Evolutionary conservation across 2,797 vertebrate genomes (phyloP), one percentile per base, ranked within the genome.

Genomic region (Scyliorhinus canicula): DNA sequence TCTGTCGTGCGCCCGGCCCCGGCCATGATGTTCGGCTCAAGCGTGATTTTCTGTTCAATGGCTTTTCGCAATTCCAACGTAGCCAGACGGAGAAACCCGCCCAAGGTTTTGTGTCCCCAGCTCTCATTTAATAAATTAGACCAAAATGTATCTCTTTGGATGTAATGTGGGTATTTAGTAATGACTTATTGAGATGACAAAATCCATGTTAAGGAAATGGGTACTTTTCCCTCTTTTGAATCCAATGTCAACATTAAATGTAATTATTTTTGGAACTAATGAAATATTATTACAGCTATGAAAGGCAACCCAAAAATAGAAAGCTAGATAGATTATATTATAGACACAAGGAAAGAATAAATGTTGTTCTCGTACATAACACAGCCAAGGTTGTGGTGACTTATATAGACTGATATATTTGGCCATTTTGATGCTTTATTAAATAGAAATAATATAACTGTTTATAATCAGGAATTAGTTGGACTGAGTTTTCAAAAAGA

Each of bases 191-290:
- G 65, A 47, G 35, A 50, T 5, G 44, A 69, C 28, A 74, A 50
- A 0, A 28, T 35, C 93, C 28, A 52, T 52, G 3, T 47, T 74
- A 16, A 47, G 44, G 7, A 74, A 94, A 35, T 31, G 47, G 67
- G 69, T 44, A 50, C 65, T 52, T n/a, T 94, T 71, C 4, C 14
- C 35, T 5, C 21, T 93, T 44, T 28, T n/a, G 69, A n/a, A n/a
- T n/a, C 28, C 67, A 69, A n/a, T 94, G 44, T 31, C 93, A 94
- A 65, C 31, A 52, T 52, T 71, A 74, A 55, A 94, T 52, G 47
- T 35, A 94, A 94, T 52, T 94, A 94, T 52, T 94, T 94, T 94
- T 35, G 16, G 47, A 94, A 94, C 47, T 28, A 28, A 50, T 50
- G 28, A 74, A 93, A 52, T 52, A 31, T 6, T 74, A 35, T 21